Percentiles rank a stretch among this genome's conserved stretches.
phyloP scores from a whole-genome alignment of 2,797 vertebrate genomes.

The Falco columbarius region DNA sequence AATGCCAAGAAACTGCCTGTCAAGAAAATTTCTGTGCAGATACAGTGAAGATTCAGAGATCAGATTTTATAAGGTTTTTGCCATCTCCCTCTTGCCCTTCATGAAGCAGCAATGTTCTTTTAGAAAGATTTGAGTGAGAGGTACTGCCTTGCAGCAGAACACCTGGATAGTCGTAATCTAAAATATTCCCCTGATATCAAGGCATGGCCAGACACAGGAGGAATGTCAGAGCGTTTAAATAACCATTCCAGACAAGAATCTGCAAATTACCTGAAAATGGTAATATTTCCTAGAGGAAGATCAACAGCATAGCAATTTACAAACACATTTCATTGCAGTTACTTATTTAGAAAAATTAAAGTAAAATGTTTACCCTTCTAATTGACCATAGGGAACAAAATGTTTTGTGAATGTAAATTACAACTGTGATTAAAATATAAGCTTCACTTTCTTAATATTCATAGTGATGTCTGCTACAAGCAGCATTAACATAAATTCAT shows the following conservation, averaged over 20 bases:
- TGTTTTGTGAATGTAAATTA: constrained; percentile 53
- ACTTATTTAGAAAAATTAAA: constrained; percentile 50
- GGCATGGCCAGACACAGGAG: background rate
- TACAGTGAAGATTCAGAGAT: background rate
- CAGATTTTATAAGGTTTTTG: background rate
- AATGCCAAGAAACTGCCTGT: constrained; percentile 1
- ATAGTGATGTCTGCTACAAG: constrained; percentile 17
- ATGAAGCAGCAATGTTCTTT: background rate
- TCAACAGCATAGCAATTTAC: constrained; percentile 35
- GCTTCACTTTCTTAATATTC: constrained; percentile 41
- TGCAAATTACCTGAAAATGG: constrained; percentile 37
- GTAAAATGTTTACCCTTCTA: constrained; percentile 44
- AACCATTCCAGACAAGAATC: constrained; percentile 10
- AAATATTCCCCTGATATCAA: constrained; percentile 16
- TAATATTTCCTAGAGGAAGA: constrained; percentile 9
- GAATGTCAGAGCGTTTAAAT: background rate
- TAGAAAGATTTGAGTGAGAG: background rate
- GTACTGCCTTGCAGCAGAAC: background rate
- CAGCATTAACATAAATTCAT: constrained; percentile 55
- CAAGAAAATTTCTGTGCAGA: background rate
- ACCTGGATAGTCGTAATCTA: background rate
- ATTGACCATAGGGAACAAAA: constrained; percentile 63
- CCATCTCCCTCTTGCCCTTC: background rate
- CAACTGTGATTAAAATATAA: constrained; percentile 55
- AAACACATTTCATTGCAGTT: constrained; percentile 39